Evolutionary conservation across 2,113 vertebrate species (phyloP).

Genomic region (Erythrocebus patas): DNA sequence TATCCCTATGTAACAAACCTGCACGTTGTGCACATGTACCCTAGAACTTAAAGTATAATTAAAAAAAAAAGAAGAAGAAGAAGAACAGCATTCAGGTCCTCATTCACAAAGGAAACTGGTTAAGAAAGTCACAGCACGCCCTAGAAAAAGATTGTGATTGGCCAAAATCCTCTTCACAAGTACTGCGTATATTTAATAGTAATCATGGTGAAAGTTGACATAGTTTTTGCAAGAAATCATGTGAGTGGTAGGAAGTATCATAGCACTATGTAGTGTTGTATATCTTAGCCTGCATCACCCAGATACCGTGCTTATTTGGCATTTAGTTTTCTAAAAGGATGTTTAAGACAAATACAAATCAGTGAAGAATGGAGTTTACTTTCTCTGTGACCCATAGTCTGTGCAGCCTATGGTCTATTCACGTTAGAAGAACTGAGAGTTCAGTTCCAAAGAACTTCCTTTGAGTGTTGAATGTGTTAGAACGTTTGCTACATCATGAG

Average conservation of each 20-base stretch:
- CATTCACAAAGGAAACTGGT: not conserved
- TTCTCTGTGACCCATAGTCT: not conserved
- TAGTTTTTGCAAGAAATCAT: not conserved
- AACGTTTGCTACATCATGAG: not conserved
- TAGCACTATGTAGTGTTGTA: not conserved
- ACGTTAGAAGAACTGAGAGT: not conserved
- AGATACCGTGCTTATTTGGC: not conserved
- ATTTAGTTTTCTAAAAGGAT: not conserved
- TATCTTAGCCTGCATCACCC: not conserved
- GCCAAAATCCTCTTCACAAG: slow-evolving; percentile 2
- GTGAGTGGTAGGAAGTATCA: not conserved
- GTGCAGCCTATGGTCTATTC: not conserved
- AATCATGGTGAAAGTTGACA: not conserved
- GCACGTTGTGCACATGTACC: too few species aligned
- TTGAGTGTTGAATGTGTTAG: not conserved
- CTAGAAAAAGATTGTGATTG: not conserved
- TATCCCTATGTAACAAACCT: too few species aligned
- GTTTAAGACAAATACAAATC: not conserved
- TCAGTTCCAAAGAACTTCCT: not conserved
- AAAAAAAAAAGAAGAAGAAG: too few species aligned
- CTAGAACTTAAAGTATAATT: too few species aligned
- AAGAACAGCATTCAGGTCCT: not conserved
- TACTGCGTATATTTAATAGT: not conserved
- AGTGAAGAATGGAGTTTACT: not conserved
- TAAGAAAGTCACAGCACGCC: not conserved